Conservation (phyloP, 2,113 vertebrate genomes). For the Clinocottus analis region DNA sequence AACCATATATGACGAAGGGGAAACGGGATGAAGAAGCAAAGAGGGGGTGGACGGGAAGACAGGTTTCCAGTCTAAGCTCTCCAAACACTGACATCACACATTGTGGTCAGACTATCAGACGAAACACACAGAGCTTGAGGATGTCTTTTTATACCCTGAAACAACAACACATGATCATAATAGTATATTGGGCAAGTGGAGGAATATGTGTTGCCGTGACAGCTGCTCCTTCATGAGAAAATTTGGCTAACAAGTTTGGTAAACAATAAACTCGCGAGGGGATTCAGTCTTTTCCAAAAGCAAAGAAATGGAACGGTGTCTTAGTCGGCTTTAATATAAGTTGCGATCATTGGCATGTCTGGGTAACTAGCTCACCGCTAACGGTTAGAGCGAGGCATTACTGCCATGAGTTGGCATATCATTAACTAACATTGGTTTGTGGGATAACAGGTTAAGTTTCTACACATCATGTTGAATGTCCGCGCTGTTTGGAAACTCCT, state of each 20-base stretch:
- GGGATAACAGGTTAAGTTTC: not conserved
- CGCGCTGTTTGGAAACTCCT: not conserved
- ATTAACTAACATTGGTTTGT: not conserved
- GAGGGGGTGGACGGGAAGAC: constrained; percentile 29
- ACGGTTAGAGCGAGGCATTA: not conserved
- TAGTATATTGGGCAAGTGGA: not conserved
- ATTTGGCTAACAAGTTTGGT: constrained; percentile 14
- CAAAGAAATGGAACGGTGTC: not conserved
- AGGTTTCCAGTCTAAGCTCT: constrained; percentile 54
- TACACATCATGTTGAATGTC: not conserved
- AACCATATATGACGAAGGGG: constrained; percentile 47
- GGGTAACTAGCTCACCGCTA: not conserved
- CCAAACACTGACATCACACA: constrained; percentile 71
- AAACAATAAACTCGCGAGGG: constrained; percentile 19
- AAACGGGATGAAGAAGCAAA: constrained; percentile 43
- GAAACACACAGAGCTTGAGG: constrained; percentile 25
- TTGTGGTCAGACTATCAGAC: constrained; percentile 54
- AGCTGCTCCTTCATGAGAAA: not conserved
- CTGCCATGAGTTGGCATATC: not conserved
- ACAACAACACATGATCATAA: constrained; percentile 39
- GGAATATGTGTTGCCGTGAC: constrained; percentile 28
- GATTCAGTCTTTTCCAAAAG: not conserved
- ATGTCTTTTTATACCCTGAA: constrained; percentile 44
- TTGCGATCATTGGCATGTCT: not conserved
- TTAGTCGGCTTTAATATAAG: not conserved